A percentile compares a stretch with the other conserved stretches of the same genome.
Conservation (phyloP, 1,140 invertebrate genomes). For the Drosophila lini region DNA sequence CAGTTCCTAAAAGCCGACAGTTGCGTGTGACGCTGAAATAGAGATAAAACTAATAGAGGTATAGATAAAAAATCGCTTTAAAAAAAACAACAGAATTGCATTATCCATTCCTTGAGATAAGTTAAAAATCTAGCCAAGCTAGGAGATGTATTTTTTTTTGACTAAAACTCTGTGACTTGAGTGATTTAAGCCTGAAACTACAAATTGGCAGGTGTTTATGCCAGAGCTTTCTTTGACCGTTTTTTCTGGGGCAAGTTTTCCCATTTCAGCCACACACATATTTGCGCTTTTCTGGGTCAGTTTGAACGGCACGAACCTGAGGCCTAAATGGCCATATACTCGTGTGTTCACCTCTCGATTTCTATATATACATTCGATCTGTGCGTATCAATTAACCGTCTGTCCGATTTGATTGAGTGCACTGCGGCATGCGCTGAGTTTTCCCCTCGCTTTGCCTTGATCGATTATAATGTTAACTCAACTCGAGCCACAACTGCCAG, state of each 20-base stretch:
- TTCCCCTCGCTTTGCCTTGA: conserved; percentile 78
- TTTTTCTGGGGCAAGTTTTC: conserved; percentile 56
- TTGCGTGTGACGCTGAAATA: conserved; percentile 25
- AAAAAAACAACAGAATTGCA: conserved; percentile 21
- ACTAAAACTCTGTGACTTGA: background rate
- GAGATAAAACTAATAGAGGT: conserved; percentile 14
- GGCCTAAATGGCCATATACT: conserved; percentile 58
- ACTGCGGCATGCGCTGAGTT: conserved; percentile 57
- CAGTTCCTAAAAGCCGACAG: conserved; percentile 13
- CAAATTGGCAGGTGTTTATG: conserved; percentile 26
- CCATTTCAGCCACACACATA: conserved; percentile 49
- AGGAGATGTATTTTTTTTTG: background rate
- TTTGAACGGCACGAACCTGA: conserved; percentile 58
- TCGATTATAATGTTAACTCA: conserved; percentile 81
- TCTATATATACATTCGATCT: conserved; percentile 36
- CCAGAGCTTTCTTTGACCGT: conserved; percentile 32
- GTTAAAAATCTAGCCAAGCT: background rate
- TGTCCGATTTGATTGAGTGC: conserved; percentile 73
- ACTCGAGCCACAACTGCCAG: conserved; percentile 43
- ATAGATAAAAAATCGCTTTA: conserved; percentile 15
- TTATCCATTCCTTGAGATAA: conserved; percentile 20
- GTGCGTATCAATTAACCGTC: conserved; percentile 77
- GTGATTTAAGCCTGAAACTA: conserved; percentile 9
- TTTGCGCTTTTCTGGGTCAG: conserved; percentile 69
- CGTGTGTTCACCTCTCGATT: conserved; percentile 23